These are phyloP conservation scores for Malurus elegans DNA, from an alignment of 2,113 vertebrate genomes.

Conservation along the genomic window DNA sequence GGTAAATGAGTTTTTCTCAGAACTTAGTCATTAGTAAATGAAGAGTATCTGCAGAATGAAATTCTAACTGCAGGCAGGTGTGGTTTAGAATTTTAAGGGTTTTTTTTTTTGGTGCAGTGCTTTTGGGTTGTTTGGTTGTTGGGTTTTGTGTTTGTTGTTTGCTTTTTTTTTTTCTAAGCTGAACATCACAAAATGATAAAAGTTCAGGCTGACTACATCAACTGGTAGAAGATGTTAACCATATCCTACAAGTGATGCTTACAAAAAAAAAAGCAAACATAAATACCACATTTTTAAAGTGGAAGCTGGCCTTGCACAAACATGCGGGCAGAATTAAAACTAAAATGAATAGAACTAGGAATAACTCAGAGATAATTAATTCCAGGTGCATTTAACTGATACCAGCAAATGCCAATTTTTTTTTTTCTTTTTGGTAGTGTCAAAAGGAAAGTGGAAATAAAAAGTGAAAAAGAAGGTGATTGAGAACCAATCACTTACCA, in stretches of 20 bases:
- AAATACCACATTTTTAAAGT: not conserved
- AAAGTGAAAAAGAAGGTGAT: not conserved
- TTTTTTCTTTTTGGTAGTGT: not conserved
- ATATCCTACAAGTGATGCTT: not conserved
- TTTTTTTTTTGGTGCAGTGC: no score
- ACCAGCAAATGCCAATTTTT: not conserved
- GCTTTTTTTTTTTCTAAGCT: not conserved
- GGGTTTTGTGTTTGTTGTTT: not conserved
- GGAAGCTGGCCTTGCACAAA: not conserved
- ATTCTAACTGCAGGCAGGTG: not conserved
- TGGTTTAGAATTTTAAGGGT: not conserved
- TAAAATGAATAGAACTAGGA: not conserved
- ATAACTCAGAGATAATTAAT: not conserved
- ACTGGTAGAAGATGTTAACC: not conserved
- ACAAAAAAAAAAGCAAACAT: not conserved
- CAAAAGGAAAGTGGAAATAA: not conserved
- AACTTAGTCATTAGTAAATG: not conserved
- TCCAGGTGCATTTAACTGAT: not conserved
- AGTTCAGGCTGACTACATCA: not conserved
- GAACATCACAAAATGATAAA: not conserved
- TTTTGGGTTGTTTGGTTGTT: not conserved
- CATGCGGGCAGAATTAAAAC: not conserved
- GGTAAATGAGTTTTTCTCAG: not conserved
- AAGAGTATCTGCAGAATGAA: not conserved
- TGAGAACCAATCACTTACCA: slow-evolving; percentile 52